Conservation (phyloP, 2,888 invertebrate genomes). For the Tryphoninae sp. region DNA sequence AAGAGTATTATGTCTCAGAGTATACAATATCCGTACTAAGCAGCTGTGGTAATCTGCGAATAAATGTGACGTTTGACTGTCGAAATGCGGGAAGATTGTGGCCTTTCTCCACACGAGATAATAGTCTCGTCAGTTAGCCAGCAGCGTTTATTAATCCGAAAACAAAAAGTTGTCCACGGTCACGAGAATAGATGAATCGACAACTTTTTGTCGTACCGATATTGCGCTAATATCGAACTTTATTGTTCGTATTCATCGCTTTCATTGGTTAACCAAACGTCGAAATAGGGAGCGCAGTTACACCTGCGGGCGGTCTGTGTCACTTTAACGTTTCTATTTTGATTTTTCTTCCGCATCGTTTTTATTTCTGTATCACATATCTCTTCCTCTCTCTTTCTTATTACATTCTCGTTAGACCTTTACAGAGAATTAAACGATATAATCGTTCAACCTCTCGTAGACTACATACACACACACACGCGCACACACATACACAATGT, state of each 20-base stretch:
- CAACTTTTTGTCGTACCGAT: conserved; percentile 6
- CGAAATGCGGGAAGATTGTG: conserved; percentile 55
- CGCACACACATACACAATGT: too few relatives aligned
- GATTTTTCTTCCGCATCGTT: conserved; percentile 15
- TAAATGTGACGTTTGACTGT: conserved; percentile 30
- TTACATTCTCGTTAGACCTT: conserved; percentile 62
- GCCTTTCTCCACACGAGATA: not conserved
- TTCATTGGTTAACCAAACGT: conserved; percentile 18
- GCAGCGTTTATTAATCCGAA: conserved; percentile 42
- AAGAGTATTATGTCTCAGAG: not conserved
- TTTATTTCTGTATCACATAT: conserved; percentile 6
- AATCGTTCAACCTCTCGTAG: conserved; percentile 30
- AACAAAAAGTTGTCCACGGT: conserved; percentile 36
- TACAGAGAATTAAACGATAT: conserved; percentile 71
- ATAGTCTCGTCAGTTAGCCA: not conserved
- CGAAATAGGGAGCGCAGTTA: not conserved
- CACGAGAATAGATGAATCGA: conserved; percentile 35
- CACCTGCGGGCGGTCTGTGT: conserved; percentile 29
- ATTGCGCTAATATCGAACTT: conserved; percentile 24
- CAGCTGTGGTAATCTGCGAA: conserved; percentile 43
- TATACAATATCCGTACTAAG: not conserved
- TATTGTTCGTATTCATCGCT: conserved; percentile 47
- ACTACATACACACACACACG: not conserved
- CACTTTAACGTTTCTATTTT: conserved; percentile 12
- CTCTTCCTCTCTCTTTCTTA: conserved; percentile 20